Percentiles rank a stretch among this genome's conserved stretches.
phyloP scores from a whole-genome alignment of 2,888 invertebrate species.

The Spodoptera exigua region DNA sequence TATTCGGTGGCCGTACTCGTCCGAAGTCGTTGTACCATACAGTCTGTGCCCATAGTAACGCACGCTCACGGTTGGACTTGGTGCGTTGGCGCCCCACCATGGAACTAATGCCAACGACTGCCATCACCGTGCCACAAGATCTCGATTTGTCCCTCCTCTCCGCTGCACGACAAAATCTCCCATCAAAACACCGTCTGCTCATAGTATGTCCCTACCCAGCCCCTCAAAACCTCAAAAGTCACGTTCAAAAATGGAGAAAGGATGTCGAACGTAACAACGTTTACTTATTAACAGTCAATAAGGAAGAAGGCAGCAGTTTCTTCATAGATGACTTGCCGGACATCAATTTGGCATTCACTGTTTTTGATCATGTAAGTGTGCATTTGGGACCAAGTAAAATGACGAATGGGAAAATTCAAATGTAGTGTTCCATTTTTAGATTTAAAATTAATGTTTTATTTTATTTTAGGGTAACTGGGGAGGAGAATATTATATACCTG shows the following conservation, averaged over 20 bases:
- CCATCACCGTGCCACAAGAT: conserved; percentile 39
- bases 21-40: conserved; percentile 32
- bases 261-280: conserved; percentile 61
- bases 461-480: conserved; percentile 59
- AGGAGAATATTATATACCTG: conserved; percentile 61
- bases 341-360: conserved; percentile 64
- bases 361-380: conserved; percentile 64
- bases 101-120: conserved; percentile 27
- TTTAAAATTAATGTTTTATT: neutral
- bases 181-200: conserved; percentile 35
- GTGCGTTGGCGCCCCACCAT: conserved; percentile 45
- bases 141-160: conserved; percentile 28
- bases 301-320: conserved; percentile 59
- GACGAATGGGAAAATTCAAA: no score
- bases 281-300: conserved; percentile 64
- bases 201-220: conserved; percentile 42
- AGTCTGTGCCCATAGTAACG: conserved; percentile 31
- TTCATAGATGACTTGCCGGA: conserved; percentile 63
- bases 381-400: no score
- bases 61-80: conserved; percentile 31
- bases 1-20: conserved; percentile 22
- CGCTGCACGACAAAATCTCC: conserved; percentile 25
- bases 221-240: conserved; percentile 41
- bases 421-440: no score
- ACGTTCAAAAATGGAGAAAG: conserved; percentile 64